These are phyloP conservation scores for Polypedilum pembai DNA, from an alignment of 1,140 invertebrate genomes.

Conservation along the genomic window DNA sequence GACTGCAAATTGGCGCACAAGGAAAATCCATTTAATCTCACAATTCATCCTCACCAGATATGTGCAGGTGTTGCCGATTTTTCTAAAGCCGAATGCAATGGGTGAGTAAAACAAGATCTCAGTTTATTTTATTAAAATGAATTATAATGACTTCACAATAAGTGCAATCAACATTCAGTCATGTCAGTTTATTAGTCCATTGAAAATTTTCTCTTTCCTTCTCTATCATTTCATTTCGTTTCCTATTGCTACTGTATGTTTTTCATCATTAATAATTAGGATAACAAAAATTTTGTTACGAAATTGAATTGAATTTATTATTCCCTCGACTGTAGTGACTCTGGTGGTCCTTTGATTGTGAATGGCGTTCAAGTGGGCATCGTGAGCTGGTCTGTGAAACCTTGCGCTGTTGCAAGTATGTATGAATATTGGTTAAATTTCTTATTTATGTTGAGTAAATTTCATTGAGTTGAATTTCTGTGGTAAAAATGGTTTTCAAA, in stretches of 20 bases:
- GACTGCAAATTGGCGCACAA: not conserved
- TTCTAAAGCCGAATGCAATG: not conserved
- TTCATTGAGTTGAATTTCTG: constrained; percentile 34
- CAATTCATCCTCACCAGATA: not conserved
- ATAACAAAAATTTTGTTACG: too few species aligned
- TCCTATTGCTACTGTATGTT: too few species aligned
- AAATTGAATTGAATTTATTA: not conserved
- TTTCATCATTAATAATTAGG: too few species aligned
- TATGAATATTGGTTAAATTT: too few species aligned
- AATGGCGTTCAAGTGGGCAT: constrained; percentile 44
- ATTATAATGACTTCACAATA: not conserved
- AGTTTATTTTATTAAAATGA: not conserved
- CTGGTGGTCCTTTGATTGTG: constrained; percentile 49
- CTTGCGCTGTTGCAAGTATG: constrained; percentile 38
- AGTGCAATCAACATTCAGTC: too few species aligned
- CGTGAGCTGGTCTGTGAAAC: constrained; percentile 46
- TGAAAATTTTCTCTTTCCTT: too few species aligned
- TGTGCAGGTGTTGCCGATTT: not conserved
- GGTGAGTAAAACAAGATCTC: not conserved
- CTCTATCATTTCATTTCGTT: too few species aligned
- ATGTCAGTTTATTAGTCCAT: too few species aligned
- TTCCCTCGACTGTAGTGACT: constrained; percentile 43
- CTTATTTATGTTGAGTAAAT: too few species aligned
- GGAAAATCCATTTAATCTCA: not conserved
- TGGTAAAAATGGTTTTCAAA: too few species aligned